phyloP scores from a whole-genome alignment of 2,888 invertebrate genomes.

The Callimorpha dominula region DNA sequence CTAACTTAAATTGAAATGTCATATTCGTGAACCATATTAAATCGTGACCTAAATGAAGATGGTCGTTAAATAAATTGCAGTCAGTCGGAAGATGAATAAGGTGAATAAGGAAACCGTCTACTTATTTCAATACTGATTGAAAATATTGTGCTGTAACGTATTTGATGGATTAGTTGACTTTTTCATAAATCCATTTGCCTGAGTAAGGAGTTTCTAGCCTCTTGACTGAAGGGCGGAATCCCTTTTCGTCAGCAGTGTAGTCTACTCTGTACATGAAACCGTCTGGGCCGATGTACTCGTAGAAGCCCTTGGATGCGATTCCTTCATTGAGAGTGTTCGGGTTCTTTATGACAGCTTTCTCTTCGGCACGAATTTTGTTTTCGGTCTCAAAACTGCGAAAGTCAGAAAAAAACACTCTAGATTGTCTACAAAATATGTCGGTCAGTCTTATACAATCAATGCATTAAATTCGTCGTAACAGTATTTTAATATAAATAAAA shows the following conservation, averaged over 20 bases:
- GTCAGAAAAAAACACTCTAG: conserved; percentile 19
- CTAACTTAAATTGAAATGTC: conserved; percentile 68
- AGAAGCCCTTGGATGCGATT: conserved; percentile 82
- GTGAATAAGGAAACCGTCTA: conserved; percentile 57
- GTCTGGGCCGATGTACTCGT: conserved; percentile 85
- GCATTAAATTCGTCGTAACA: not conserved
- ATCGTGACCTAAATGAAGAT: conserved; percentile 62
- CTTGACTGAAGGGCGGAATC: conserved; percentile 81
- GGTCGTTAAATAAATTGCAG: conserved; percentile 57
- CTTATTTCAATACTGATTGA: conserved; percentile 78
- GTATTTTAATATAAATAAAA: not conserved
- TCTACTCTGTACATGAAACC: conserved; percentile 84
- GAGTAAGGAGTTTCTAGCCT: conserved; percentile 82
- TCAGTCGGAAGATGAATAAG: conserved; percentile 55
- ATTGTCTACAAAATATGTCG: not conserved
- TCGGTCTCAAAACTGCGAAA: conserved; percentile 82
- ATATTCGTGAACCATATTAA: conserved; percentile 68
- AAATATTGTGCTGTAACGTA: conserved; percentile 55
- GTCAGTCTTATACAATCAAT: not conserved
- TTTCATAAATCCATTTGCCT: conserved; percentile 82
- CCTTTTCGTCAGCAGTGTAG: conserved; percentile 85
- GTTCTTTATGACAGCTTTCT: conserved; percentile 83
- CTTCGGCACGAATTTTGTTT: conserved; percentile 85
- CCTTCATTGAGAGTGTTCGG: conserved; percentile 82
- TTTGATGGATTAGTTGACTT: conserved; percentile 67